Conservation (phyloP, 2,797 vertebrate species). For the Chloroceryle inda region DNA sequence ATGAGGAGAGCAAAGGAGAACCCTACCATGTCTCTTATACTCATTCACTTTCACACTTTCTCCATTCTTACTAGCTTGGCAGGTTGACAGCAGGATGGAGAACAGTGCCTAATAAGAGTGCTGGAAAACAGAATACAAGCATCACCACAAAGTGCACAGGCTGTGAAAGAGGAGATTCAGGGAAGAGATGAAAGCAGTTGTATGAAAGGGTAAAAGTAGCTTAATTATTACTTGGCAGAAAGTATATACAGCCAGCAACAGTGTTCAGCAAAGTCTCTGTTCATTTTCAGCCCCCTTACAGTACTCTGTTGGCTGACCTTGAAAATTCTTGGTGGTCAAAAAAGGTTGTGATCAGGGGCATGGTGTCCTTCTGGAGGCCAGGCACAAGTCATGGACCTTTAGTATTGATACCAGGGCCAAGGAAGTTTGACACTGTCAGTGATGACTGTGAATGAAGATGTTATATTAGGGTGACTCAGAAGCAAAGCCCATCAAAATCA, state of each 20-base stretch:
- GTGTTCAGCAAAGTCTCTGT: background rate
- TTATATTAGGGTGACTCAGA: background rate
- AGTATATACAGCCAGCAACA: background rate
- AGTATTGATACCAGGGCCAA: background rate
- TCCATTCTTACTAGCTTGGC: conserved; percentile 35
- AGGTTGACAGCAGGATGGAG: background rate
- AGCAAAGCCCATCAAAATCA: background rate
- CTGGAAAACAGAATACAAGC: background rate
- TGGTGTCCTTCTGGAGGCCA: background rate
- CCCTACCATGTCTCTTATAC: background rate
- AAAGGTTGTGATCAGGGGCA: background rate
- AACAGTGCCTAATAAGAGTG: background rate
- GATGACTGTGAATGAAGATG: too few species aligned
- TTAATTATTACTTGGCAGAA: background rate
- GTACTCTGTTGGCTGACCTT: background rate
- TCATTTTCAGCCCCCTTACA: background rate
- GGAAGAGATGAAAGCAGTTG: background rate
- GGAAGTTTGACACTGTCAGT: background rate
- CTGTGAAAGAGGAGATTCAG: background rate
- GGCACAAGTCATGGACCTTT: background rate
- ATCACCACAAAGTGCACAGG: background rate
- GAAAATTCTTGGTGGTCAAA: background rate
- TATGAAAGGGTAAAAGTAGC: background rate
- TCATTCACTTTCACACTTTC: conserved; percentile 20
- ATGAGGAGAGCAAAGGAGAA: background rate